Conservation (phyloP, 2,797 vertebrate genomes). For the Hozukius guyotensis region DNA sequence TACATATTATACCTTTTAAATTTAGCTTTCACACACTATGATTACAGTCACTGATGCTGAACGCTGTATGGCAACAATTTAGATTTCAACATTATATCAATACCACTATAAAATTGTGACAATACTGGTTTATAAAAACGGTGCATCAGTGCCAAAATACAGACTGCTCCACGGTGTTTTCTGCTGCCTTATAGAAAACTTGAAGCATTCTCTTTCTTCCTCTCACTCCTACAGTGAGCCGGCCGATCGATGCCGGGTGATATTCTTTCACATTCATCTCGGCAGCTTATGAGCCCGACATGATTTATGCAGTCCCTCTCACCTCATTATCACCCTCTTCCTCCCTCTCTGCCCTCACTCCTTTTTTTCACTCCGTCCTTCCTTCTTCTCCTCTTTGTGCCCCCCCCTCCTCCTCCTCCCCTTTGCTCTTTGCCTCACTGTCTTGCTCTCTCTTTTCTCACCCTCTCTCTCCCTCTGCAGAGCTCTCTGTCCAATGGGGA, state of each 20-base stretch:
- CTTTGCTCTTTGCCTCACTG: conserved; percentile 2
- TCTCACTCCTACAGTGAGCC: conserved; percentile 29
- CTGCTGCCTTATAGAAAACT: conserved; percentile 27
- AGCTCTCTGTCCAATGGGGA: conserved; percentile 91
- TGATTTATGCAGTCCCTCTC: conserved; percentile 79
- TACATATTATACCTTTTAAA: too few species aligned
- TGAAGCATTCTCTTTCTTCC: conserved; percentile 1
- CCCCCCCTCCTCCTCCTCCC: neutral
- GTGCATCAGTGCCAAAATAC: neutral
- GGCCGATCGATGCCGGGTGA: conserved; percentile 66
- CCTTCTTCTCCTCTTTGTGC: conserved; percentile 9
- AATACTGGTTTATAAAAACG: neutral
- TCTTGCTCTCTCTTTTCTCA: neutral
- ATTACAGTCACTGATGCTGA: neutral
- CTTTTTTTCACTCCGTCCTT: neutral
- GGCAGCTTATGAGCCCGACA: conserved; percentile 70
- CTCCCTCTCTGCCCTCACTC: conserved; percentile 22
- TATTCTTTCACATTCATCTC: conserved; percentile 76
- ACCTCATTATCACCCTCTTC: conserved; percentile 76
- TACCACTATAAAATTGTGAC: neutral
- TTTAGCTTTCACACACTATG: neutral
- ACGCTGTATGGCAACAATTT: neutral
- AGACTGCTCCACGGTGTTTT: neutral
- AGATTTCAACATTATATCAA: neutral
- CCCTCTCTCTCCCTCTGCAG: conserved; percentile 66